phyloP scores from a whole-genome alignment of 2,113 vertebrate genomes.

The Myocastor coypus region DNA sequence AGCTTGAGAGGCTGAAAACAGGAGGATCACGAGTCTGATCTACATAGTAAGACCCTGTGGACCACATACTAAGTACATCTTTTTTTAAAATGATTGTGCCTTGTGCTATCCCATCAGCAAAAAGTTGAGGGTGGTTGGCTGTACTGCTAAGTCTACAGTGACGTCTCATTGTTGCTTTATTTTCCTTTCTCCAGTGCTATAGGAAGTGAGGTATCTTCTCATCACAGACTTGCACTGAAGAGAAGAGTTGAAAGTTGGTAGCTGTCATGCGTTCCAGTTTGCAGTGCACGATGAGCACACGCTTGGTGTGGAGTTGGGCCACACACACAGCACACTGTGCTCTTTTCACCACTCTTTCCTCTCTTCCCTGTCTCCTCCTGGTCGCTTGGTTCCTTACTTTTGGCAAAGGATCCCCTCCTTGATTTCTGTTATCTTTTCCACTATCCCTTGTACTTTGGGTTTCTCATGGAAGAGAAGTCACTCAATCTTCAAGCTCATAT shows the following conservation, averaged over 20 bases:
- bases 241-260: background rate
- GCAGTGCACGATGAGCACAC: background rate
- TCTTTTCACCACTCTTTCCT: background rate
- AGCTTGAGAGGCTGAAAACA: too few relatives aligned
- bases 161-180: background rate
- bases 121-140: background rate
- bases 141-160: background rate
- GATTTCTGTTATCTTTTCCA: background rate
- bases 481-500: background rate
- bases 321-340: rapidly evolving
- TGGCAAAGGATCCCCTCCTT: background rate
- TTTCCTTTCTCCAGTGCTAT: background rate
- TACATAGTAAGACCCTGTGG: too few relatives aligned
- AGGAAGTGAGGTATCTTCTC: background rate
- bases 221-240: background rate
- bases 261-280: background rate
- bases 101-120: background rate
- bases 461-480: background rate
- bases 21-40: too few relatives aligned
- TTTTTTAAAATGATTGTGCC: background rate
- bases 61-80: too few relatives aligned
- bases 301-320: background rate
- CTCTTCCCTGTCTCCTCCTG: background rate
- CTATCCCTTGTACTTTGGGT: background rate
- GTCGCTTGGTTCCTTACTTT: background rate